Conservation (phyloP, 2,113 vertebrate genomes). For the Actenoides lindsayi region DNA sequence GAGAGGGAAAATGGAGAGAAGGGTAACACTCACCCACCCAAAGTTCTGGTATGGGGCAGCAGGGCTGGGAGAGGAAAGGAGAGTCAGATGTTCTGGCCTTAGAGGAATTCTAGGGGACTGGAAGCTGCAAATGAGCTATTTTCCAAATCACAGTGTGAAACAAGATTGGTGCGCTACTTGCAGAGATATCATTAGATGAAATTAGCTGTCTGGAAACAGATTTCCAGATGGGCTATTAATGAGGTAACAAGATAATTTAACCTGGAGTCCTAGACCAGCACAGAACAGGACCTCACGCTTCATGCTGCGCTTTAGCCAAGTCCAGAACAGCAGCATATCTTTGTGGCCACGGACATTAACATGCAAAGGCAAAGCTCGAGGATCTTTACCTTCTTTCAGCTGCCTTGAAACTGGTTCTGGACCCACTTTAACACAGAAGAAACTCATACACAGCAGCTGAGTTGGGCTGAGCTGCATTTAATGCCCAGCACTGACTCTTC, state of each 20-base stretch:
- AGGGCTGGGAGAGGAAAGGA: background rate
- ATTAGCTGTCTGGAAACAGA: background rate
- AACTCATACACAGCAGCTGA: background rate
- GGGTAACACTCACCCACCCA: background rate
- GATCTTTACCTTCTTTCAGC: conserved; percentile 23
- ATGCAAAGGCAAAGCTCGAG: background rate
- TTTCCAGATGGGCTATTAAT: conserved; percentile 13
- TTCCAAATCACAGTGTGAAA: background rate
- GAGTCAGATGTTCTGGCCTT: background rate
- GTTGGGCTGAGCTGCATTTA: background rate
- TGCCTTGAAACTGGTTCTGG: conserved; percentile 23
- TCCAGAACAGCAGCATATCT: background rate
- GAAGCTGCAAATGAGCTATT: background rate
- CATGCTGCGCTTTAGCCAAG: background rate
- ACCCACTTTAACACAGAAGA: background rate
- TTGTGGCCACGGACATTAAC: background rate
- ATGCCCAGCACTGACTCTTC: background rate
- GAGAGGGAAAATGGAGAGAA: background rate
- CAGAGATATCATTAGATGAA: background rate
- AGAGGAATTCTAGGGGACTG: background rate
- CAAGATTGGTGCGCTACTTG: background rate
- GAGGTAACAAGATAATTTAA: conserved; percentile 23
- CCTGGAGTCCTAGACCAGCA: background rate
- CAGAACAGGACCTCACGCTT: background rate
- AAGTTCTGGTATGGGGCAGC: background rate